These are phyloP conservation scores for Octomys mimax DNA, from an alignment of 2,797 vertebrate genomes.

Conservation along the genomic window DNA sequence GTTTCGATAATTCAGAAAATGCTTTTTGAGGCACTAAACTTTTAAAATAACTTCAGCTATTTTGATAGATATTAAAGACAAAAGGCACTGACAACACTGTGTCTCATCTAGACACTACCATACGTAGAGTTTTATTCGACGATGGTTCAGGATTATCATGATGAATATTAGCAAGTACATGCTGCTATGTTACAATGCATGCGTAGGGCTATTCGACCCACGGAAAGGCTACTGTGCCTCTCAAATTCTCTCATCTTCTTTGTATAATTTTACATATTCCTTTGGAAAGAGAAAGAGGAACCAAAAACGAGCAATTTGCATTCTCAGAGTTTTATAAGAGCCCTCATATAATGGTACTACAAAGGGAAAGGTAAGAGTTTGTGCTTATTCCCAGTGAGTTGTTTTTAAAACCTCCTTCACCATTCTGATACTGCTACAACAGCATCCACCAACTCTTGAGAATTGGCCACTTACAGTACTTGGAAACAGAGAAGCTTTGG, in stretches of 20 bases:
- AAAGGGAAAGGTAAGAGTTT: not conserved
- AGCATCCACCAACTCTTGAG: not conserved
- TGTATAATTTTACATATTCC: not conserved
- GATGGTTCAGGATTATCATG: not conserved
- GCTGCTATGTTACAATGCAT: no score
- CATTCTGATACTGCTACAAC: not conserved
- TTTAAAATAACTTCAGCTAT: constrained; percentile 36
- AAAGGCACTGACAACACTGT: not conserved
- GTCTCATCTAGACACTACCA: not conserved
- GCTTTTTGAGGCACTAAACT: constrained; percentile 12
- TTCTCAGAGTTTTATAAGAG: not conserved
- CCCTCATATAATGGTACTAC: not conserved
- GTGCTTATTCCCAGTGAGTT: not conserved
- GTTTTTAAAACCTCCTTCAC: not conserved
- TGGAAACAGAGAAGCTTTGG: not conserved
- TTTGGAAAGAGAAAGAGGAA: not conserved
- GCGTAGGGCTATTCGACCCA: not conserved
- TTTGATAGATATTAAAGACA: constrained; percentile 24
- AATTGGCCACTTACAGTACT: not conserved
- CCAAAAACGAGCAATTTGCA: not conserved
- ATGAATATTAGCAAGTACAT: not conserved
- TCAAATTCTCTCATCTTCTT: not conserved
- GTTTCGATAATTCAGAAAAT: constrained; percentile 20
- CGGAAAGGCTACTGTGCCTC: not conserved
- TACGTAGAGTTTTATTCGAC: not conserved